These are phyloP conservation scores for Agonopterix arenella DNA, from an alignment of 2,888 invertebrate species.

Conservation along the genomic window DNA sequence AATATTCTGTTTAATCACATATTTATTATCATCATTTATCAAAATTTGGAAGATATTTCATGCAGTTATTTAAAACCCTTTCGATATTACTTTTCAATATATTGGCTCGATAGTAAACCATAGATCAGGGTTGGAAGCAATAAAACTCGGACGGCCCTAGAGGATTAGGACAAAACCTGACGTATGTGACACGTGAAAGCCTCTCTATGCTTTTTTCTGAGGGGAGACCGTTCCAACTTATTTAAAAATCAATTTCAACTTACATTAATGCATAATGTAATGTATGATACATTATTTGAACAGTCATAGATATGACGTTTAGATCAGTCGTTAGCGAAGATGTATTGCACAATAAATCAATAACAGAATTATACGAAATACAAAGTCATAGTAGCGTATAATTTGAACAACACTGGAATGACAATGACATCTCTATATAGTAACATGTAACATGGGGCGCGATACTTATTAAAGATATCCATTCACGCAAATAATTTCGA, in stretches of 20 bases:
- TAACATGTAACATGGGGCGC: constrained; percentile 28
- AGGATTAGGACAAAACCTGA: constrained; percentile 71
- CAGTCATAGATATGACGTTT: constrained; percentile 45
- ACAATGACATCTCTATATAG: constrained; percentile 45
- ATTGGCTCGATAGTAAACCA: constrained; percentile 59
- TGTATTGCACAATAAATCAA: constrained; percentile 58
- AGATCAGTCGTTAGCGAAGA: constrained; percentile 46
- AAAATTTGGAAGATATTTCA: background rate
- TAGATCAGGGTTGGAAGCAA: constrained; percentile 67
- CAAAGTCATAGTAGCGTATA: constrained; percentile 48
- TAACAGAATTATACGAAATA: constrained; percentile 50
- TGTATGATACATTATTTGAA: constrained; percentile 29
- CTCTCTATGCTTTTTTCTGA: constrained; percentile 49
- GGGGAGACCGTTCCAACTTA: constrained; percentile 42
- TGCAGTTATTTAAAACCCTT: constrained; percentile 43
- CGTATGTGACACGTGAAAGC: constrained; percentile 67
- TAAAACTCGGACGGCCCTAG: constrained; percentile 67
- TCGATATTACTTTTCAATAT: constrained; percentile 47
- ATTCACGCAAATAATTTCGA: constrained; percentile 65
- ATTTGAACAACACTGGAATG: constrained; percentile 52
- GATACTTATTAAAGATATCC: constrained; percentile 37
- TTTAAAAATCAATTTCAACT: constrained; percentile 64
- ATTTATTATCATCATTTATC: no score
- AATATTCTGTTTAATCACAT: no score
- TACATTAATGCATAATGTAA: constrained; percentile 32